Evolutionary conservation across 2,113 vertebrate species (phyloP), one percentile per base, ranked within the genome.

Genomic region (Condylura cristata): DNA sequence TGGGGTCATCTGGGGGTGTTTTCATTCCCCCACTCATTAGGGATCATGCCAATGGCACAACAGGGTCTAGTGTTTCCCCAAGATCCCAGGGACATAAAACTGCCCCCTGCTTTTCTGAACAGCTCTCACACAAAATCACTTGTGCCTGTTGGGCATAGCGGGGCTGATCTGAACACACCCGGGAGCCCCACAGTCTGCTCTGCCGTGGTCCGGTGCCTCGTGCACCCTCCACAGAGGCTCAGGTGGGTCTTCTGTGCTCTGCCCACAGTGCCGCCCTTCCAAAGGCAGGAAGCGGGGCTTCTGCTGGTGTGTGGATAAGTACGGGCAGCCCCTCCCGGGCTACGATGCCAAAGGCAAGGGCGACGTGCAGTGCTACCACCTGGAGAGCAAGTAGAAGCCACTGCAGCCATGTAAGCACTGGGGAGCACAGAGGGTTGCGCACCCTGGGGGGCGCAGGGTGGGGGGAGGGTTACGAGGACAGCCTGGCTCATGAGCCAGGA

Each of bases 271-370:
- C 94, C 99, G 99, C 95, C 99, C 99, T 1, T 99, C 99, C 96
- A 99, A 99, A 97, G 99, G 99, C 97, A 98, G 98, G 94, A 99
- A 99, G 97, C 98, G 99, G 89, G 99, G 99, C 89, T 98, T 99
- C 97, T 99, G 99, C 98, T 99, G 99, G 99, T 99, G 99, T 0
- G 99, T 99, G 98, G 99, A 99, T 97, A 99, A 99, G 97, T 99
- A 99, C 0, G 99, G 99, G 48, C 99, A 99, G 96, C 98, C 99
- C 0, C 97, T 99, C 92, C 99, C 99, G 0, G 98, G 99, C 16
- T 98, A 99, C 20, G 97, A 99, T 34, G 97, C 98, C 71, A 99
- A 98, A 93, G 99, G 98, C 75, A 98, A 97, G 95, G 99, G 98
- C 56, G 99, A 99, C 32, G 96, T 98, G 94, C 99, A 99, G 84